These are phyloP conservation scores for Orthosia gracilis DNA, from an alignment of 2,888 invertebrate species.

Conservation along the genomic window DNA sequence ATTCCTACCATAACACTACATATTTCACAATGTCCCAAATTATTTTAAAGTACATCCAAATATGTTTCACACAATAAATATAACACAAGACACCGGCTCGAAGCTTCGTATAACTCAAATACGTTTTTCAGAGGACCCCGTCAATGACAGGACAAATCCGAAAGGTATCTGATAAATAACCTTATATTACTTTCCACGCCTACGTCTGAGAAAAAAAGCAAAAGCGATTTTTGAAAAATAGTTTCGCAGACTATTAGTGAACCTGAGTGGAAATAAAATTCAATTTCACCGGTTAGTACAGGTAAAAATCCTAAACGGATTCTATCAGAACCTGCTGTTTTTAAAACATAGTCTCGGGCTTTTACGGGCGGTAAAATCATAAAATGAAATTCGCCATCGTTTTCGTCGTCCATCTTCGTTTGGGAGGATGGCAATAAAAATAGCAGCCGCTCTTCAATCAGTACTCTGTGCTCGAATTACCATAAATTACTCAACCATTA, in stretches of 20 bases:
- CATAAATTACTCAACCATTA: conserved; percentile 20
- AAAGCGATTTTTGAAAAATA: neutral
- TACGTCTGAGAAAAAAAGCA: neutral
- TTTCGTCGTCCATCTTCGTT: neutral
- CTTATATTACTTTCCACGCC: conserved; percentile 14
- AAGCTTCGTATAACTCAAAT: neutral
- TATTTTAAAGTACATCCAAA: neutral
- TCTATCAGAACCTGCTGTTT: neutral
- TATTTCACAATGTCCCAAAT: neutral
- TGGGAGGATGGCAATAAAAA: neutral
- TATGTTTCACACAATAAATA: neutral
- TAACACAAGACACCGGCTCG: neutral
- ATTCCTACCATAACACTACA: neutral
- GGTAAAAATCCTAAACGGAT: conserved; percentile 17
- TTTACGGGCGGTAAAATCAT: neutral
- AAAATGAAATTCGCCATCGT: neutral
- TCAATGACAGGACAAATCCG: conserved; percentile 29
- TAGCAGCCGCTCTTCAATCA: neutral
- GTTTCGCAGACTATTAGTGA: neutral
- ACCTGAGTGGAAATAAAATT: conserved; percentile 7
- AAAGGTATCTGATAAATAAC: conserved; percentile 10
- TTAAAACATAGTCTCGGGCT: neutral
- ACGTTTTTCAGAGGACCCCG: neutral
- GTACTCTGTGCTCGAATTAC: neutral
- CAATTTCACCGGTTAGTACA: conserved; percentile 9